A percentile compares a stretch with the other conserved stretches of the same genome.
Evolutionary conservation across 2,888 invertebrate genomes (phyloP).

Genomic region (Synanthedon andrenaeformis): DNA sequence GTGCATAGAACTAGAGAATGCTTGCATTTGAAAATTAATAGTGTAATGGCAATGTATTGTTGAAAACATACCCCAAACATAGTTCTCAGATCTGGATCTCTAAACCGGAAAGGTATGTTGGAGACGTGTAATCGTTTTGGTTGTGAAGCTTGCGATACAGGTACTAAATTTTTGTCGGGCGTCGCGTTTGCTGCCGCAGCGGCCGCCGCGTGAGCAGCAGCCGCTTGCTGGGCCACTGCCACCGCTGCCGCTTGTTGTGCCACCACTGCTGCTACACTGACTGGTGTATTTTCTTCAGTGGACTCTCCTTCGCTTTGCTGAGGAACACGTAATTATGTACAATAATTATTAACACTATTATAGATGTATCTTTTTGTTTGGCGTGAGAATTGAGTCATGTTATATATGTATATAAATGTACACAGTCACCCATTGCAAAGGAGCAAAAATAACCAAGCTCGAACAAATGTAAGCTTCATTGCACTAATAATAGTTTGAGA

Average conservation of each 20-base stretch:
- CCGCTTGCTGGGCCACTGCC: constrained; percentile 55
- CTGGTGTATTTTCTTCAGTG: constrained; percentile 66
- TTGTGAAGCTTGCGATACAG: constrained; percentile 70
- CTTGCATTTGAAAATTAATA: background rate
- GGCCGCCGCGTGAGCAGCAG: constrained; percentile 61
- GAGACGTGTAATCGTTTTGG: constrained; percentile 98
- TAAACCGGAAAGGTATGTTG: constrained; percentile 99
- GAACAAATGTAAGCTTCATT: too few relatives aligned
- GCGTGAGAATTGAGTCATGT: too few relatives aligned
- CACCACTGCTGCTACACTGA: constrained; percentile 56
- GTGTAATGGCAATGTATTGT: background rate
- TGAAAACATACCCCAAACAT: constrained; percentile 93
- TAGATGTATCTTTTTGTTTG: background rate
- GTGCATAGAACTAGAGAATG: background rate
- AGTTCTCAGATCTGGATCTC: constrained; percentile 97
- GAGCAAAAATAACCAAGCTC: too few relatives aligned
- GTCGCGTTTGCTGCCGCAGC: constrained; percentile 43
- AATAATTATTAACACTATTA: background rate
- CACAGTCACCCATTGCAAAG: too few relatives aligned
- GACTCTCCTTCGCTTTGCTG: constrained; percentile 63
- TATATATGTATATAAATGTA: too few relatives aligned
- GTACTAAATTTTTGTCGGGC: constrained; percentile 65
- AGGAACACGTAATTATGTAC: background rate
- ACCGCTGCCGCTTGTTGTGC: constrained; percentile 49
- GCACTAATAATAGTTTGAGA: too few relatives aligned